phyloP scores from a whole-genome alignment of 2,113 vertebrate species.

The Protomyctophum bolini region DNA sequence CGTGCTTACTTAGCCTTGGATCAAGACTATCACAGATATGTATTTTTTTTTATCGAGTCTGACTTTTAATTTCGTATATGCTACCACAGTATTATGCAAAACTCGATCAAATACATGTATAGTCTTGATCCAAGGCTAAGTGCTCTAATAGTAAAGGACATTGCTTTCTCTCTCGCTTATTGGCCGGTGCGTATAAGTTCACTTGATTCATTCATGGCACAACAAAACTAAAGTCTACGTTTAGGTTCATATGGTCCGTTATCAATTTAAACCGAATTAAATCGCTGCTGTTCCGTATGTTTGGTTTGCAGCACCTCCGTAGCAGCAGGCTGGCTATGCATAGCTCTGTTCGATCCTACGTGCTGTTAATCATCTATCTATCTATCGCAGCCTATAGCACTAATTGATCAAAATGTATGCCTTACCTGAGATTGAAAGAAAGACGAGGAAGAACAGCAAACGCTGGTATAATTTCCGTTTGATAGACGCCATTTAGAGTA shows the following conservation, averaged over 20 bases:
- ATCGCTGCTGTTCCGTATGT: neutral
- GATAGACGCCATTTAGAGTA: conserved; percentile 77
- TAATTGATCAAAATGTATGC: neutral
- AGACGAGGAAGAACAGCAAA: conserved; percentile 67
- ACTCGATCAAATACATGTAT: too few species aligned
- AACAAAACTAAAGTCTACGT: too few species aligned
- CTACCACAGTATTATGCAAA: too few species aligned
- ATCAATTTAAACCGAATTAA: neutral
- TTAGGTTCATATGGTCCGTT: neutral
- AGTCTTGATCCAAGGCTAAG: too few species aligned
- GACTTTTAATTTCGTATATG: too few species aligned
- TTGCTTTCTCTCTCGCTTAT: too few species aligned
- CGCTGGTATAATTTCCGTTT: conserved; percentile 72
- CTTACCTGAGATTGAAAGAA: conserved; percentile 79
- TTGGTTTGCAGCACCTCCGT: neutral
- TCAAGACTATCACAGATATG: too few species aligned
- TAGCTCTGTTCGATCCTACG: neutral
- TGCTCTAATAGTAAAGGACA: too few species aligned
- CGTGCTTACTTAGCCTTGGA: too few species aligned
- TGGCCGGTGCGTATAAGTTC: too few species aligned
- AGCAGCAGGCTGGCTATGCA: neutral
- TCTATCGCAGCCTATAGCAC: neutral
- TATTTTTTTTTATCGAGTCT: too few species aligned
- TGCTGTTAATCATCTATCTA: neutral
- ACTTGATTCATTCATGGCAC: too few species aligned